Conservation (phyloP, 2,797 vertebrate genomes). For the Ambastaia sidthimunki region DNA sequence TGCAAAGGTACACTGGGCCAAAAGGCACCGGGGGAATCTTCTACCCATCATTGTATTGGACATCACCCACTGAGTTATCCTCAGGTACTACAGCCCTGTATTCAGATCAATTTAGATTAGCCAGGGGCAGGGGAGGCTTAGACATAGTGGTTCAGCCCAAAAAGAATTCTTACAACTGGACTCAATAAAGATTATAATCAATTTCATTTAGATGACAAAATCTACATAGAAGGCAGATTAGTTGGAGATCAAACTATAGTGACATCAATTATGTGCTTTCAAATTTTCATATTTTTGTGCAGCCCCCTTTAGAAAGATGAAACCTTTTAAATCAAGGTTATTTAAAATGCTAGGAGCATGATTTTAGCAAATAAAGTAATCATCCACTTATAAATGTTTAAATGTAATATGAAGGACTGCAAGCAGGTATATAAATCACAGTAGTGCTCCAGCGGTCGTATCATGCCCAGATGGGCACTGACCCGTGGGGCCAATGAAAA, state of each 20-base stretch:
- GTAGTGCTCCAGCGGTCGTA: slow-evolving; percentile 31
- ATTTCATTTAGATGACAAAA: slow-evolving; percentile 7
- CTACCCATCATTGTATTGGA: slow-evolving; percentile 34
- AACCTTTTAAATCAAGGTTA: slow-evolving; percentile 10
- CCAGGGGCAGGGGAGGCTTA: slow-evolving; percentile 25
- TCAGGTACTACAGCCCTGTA: slow-evolving; percentile 20
- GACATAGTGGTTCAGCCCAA: slow-evolving; percentile 21
- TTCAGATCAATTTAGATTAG: slow-evolving; percentile 47
- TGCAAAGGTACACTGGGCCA: not conserved
- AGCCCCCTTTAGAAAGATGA: slow-evolving; percentile 4
- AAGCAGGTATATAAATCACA: slow-evolving; percentile 56
- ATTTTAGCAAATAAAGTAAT: slow-evolving; percentile 28
- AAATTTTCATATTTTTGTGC: not conserved
- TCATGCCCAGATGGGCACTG: slow-evolving; percentile 55
- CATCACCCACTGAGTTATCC: slow-evolving; percentile 43
- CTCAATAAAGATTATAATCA: not conserved
- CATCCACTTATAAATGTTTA: slow-evolving; percentile 16
- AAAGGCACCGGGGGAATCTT: not conserved
- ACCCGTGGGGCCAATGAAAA: slow-evolving; percentile 51
- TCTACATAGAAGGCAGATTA: not conserved
- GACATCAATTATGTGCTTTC: not conserved
- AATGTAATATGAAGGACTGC: slow-evolving; percentile 8
- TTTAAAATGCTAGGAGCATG: not conserved
- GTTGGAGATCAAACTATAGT: not conserved
- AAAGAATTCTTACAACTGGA: slow-evolving; percentile 15